phyloP scores from a whole-genome alignment of 92 coral and sea anemone genomes.

The Actinernus sp. region DNA sequence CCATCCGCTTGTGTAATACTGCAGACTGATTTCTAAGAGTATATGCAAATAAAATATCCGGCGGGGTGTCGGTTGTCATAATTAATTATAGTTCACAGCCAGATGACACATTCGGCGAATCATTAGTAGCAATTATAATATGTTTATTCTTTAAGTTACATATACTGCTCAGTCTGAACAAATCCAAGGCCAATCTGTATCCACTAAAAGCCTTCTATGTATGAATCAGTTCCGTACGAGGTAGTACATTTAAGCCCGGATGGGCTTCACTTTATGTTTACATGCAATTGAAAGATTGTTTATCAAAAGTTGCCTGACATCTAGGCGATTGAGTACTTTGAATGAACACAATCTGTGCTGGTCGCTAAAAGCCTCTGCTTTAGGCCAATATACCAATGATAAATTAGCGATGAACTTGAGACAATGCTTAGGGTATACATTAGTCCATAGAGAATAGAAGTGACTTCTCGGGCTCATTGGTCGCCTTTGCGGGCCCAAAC shows the following conservation, averaged over 20 bases:
- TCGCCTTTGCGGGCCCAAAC: too few relatives aligned
- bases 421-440: constrained; percentile 1
- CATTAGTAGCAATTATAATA: constrained; percentile 80
- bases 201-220: neutral
- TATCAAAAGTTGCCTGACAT: constrained; percentile 16
- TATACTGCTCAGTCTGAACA: neutral
- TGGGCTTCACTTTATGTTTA: neutral
- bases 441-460: neutral
- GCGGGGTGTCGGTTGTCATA: constrained; percentile 70
- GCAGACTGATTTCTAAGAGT: too few relatives aligned
- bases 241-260: constrained; percentile 3
- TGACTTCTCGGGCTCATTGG: neutral
- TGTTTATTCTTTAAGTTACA: constrained; percentile 77
- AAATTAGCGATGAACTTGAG: constrained; percentile 1
- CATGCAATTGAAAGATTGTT: neutral
- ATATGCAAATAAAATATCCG: constrained; percentile 65
- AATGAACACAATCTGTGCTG: constrained; percentile 1
- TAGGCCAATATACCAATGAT: constrained; percentile 21
- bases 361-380: constrained; percentile 42
- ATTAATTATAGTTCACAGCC: constrained; percentile 81
- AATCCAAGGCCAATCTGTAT: neutral
- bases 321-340: constrained; percentile 7
- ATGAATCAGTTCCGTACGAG: neutral
- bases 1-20: too few relatives aligned
- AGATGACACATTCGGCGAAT: constrained; percentile 90